These are phyloP conservation scores for Ischnura elegans DNA, from an alignment of 2,888 invertebrate genomes.

Conservation along the genomic window DNA sequence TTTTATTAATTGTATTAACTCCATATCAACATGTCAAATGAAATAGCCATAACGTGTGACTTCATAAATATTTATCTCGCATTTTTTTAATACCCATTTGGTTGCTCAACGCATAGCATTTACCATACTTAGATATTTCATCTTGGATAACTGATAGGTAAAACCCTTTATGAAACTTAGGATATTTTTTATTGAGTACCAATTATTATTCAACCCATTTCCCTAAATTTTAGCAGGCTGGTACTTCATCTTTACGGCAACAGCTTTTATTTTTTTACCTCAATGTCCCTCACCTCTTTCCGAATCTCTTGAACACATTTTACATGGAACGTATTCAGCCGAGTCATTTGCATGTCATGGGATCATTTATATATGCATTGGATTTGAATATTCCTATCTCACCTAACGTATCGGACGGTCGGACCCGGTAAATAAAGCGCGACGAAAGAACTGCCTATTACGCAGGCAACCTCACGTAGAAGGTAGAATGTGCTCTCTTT, in stretches of 20 bases:
- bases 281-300: background rate
- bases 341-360: slow-evolving; percentile 18
- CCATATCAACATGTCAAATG: background rate
- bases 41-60: background rate
- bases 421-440: background rate
- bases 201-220: background rate
- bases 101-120: background rate
- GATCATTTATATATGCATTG: slow-evolving; percentile 31
- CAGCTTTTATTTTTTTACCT: background rate
- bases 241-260: background rate
- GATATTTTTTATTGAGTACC: background rate
- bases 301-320: background rate
- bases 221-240: background rate
- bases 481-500: background rate
- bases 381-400: slow-evolving; percentile 38
- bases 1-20: background rate
- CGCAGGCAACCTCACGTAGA: background rate
- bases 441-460: background rate
- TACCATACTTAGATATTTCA: background rate
- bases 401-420: slow-evolving; percentile 11
- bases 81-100: background rate
- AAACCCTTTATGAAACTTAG: background rate
- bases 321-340: background rate
- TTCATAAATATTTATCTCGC: background rate
- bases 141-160: background rate